Evolutionary conservation across 37 sponge, comb jelly and placozoan genomes (phyloP), one percentile per base, ranked within the genome.

Genomic region (Lycopodina hypogea): DNA sequence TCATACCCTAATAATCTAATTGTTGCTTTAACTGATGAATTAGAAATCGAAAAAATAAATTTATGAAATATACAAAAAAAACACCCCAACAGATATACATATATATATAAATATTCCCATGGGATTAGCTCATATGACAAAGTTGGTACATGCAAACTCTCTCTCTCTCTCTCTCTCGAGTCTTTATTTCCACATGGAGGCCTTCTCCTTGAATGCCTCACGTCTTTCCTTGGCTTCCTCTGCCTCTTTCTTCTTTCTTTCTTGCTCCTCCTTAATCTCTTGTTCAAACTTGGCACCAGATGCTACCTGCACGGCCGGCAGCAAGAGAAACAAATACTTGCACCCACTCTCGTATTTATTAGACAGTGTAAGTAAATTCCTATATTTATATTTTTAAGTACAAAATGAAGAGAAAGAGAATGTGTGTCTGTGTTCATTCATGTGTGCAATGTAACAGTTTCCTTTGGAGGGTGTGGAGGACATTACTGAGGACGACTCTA

Each of bases 141-240:
- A 29, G 26, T 30, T 4, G 34, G 35, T 3, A 65, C 12, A 21
- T 41, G 36, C 17, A 42, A 6, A 42, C 41, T n/a, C 12, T n/a
- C 24, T 22, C 14, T 21, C n/a, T n/a, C n/a, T n/a, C n/a, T n/a
- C n/a, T n/a, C n/a, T n/a, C n/a, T n/a, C n/a, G n/a, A n/a, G 29
- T 24, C 8, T 63, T 80, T 64, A 90, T 29, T 91, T 76, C 56
- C 56, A 94, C 82, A 85, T 75, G 39, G 96, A 83, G 1, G 93
- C 90, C 79, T 96, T 96, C 57, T 86, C 96, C 63, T 96, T 96
- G 86, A 96, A 96, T 37, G 93, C 93, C 17, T 78, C 69, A 58
- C 74, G 68, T 62, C 96, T 75, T 22, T 50, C 82, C 26, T 74
- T 70, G 9, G 78, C 75, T 58, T 96, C 96, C 40, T 93, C 93